Base-by-base conservation (phyloP, 2,888 invertebrate species). In the Electrophaes corylata region DNA sequence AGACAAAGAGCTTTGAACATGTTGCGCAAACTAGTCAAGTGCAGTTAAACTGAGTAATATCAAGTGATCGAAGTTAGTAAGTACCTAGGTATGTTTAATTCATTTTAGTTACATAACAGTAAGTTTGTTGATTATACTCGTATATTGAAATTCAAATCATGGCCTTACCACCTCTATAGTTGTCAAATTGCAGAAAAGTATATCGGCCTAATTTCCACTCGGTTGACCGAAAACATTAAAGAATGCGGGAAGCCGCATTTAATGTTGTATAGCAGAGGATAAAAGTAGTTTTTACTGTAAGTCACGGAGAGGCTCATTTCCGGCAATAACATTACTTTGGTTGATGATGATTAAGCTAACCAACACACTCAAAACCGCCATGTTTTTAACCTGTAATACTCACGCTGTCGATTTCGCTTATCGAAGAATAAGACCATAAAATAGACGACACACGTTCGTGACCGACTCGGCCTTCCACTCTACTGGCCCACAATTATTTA, bases 401-500 rank as follows among this genome's bases (percentile, higher is more conserved):
- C 67, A 65, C 60, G 64, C 65, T 65, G 65, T 65, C 67, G 60
- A 61, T 61, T 71, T 70, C 66, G 67, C 72, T 72, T 71, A 70
- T 69, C 70, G 69, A 72, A 75, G 71, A 75, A 71, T 72, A 71
- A 72, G 73, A 70, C 71, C 66, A 72, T 67, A 71, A 73, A 69
- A 72, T 71, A 73, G 75, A 75, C 73, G 78, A 81, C 72, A 75
- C 75, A 73, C 71, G 74, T 69, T 79, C 83, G 86, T 86, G 83
- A 84, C 80, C 77, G 63, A 73, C 71, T 72, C 77, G 81, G 81
- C 81, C 83, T 81, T 82, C 79, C 75, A 73, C 70, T 81, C 72
- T 75, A 79, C 75, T 76, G 74, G 78, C 69, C 75, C 73, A 74
- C 79, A 79, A 81, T 84, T 83, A 83, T 81, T 82, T 81, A 78